Base-by-base conservation (phyloP, 2,113 vertebrate genomes). In the Casuarius casuarius region DNA sequence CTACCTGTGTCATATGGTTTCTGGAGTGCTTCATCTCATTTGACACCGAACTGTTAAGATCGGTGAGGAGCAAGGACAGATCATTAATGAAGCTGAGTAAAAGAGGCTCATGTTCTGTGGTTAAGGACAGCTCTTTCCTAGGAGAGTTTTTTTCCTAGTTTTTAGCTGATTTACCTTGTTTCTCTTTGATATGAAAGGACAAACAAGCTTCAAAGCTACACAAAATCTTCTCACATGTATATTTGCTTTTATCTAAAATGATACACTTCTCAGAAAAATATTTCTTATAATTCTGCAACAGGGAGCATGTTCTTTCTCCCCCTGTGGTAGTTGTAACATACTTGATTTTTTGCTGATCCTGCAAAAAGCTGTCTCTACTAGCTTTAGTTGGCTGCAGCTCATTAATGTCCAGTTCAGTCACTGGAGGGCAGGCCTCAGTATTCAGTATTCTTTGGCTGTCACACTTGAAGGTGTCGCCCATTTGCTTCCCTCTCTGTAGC, bases 151-250 rank as follows among this genome's bases (percentile, higher is more conserved):
- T 42, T 46, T 16, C 44, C 44, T 46, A 15, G 44, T 46, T 46
- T 46, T 46, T 46, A 46, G 16, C 44, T n/a, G 8, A 17, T 49
- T 44, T 70, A 12, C 29, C 29, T 68, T 11, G 5, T 26, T 84
- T n/a, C 52, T 68, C 35, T 40, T 18, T 31, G n/a, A 20, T 12
- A 3, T 29, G 28, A 68, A 38, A 52, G 0, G 6, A 12, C 29
- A 75, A 74, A 23, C 2, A 44, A 62, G 22, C 17, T 42, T 9
- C 9, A 68, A 44, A 40, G 54, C 31, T 48, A 28, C 76, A 52
- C 12, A 18, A 23, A 67, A 25, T 31, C 7, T 5, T 38, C 19
- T 87, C 28, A 49, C 15, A 51, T 0, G 0, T 33, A 28, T 0
- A 0, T 46, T 66, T 84, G 61, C 10, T 40, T 52, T 76, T 13